These are phyloP conservation scores for Ispidina lecontei DNA, from an alignment of 2,797 vertebrate genomes.

Conservation along the genomic window DNA sequence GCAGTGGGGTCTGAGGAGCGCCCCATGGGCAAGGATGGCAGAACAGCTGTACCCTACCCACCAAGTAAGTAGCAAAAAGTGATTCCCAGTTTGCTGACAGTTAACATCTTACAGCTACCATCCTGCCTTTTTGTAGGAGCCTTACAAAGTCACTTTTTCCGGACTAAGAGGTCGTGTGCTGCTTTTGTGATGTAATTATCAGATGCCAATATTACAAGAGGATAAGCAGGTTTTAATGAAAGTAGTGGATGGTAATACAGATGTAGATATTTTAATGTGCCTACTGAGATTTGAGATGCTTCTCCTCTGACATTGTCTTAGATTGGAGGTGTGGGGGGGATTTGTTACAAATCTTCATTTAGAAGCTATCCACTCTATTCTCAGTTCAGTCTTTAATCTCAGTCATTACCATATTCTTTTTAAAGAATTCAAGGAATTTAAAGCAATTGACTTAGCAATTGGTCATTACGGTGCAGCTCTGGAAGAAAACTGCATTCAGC, in stretches of 20 bases:
- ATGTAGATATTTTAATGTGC: not conserved
- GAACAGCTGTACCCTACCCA: constrained; percentile 91
- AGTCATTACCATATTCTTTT: not conserved
- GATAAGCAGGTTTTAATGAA: not conserved
- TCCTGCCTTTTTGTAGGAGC: not conserved
- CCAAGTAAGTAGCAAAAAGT: constrained; percentile 86
- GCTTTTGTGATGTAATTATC: not conserved
- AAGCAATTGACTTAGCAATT: not conserved
- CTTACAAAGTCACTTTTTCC: not conserved
- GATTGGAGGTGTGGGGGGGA: not conserved
- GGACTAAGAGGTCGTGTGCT: not conserved
- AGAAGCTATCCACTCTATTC: not conserved
- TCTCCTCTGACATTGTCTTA: not conserved
- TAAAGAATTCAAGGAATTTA: not conserved
- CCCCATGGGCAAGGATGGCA: constrained; percentile 88
- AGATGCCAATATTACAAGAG: not conserved
- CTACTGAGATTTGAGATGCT: not conserved
- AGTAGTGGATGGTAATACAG: not conserved
- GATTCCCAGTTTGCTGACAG: not conserved
- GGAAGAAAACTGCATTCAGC: not conserved
- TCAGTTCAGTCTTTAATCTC: not conserved
- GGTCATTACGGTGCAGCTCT: not conserved
- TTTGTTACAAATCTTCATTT: not conserved
- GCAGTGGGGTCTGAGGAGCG: constrained; percentile 87
- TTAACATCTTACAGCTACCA: not conserved